phyloP scores from a whole-genome alignment of 2,113 vertebrate species.

The Taurulus bubalis region DNA sequence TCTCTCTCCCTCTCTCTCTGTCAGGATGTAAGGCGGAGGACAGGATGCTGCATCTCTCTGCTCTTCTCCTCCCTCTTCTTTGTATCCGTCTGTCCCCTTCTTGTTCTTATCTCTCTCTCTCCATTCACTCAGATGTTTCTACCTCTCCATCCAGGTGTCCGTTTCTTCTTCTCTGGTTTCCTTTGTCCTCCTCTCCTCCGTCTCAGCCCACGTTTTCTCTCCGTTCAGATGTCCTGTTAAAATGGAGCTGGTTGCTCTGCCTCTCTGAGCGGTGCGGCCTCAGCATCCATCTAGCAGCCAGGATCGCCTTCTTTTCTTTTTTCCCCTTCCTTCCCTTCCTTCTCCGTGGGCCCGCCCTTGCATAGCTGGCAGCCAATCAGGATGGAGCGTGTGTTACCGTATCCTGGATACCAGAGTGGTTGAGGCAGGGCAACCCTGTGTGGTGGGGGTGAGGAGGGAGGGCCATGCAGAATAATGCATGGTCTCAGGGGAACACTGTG shows the following conservation, averaged over 20 bases:
- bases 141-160: constrained; percentile 7
- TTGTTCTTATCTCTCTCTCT: constrained; percentile 17
- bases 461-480: constrained; percentile 61
- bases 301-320: constrained; percentile 61
- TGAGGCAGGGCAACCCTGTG: constrained; percentile 74
- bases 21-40: constrained; percentile 52
- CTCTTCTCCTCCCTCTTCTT: constrained; percentile 22
- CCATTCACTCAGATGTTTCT: constrained; percentile 20
- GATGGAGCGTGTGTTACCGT: constrained; percentile 60
- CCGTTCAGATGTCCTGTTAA: constrained; percentile 42
- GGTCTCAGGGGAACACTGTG: constrained; percentile 27
- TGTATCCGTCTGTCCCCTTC: constrained; percentile 16
- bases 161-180: background rate
- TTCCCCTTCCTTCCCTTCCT: constrained; percentile 22
- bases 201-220: constrained; percentile 27
- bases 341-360: constrained; percentile 53
- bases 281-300: constrained; percentile 73
- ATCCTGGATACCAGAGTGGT: constrained; percentile 81
- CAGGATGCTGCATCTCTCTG: constrained; percentile 50
- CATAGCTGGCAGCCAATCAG: constrained; percentile 75
- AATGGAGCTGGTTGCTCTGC: constrained; percentile 65
- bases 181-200: background rate
- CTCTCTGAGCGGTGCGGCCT: constrained; percentile 62
- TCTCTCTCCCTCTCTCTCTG: too few relatives aligned
- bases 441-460: constrained; percentile 42